Base-by-base conservation (phyloP, 1,140 invertebrate species). In the Drosophila sucinea region DNA sequence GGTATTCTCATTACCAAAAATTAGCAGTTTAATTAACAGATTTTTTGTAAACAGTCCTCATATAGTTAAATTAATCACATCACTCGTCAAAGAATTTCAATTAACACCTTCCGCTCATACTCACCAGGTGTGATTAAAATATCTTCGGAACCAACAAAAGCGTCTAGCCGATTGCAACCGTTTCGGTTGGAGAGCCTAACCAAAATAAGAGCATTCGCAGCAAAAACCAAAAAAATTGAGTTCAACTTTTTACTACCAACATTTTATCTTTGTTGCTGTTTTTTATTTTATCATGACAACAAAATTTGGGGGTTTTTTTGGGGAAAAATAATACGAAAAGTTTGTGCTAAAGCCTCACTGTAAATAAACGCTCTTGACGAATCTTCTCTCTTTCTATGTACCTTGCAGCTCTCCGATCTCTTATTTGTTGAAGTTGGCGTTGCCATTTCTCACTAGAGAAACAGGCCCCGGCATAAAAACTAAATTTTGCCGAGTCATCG, bases 401-500 rank as follows among this genome's bases (percentile, higher is more conserved):
- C 61, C 51, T 67, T 38, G 7, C 61, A 23, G 68, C 70, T 29
- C 67, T 25, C 60, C 27, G 23, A 27, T 51, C 44, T 8, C 44
- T 51, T 23, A 10, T 8, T 23, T 27, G 23, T 10, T 51, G 44
- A 27, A 51, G 44, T 51, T 51, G 44, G 44, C 7, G 23, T 51
- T 51, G 44, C 44, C 44, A 51, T 27, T 25, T 7, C 38, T 51
- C 51, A 71, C 55, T 68, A 32, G 41, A 57, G 40, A 69, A 77
- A 77, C 57, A 77, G 75, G 73, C 74, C 67, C 73, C 67, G 79
- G 55, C 74, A 64, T 77, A 68, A 57, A 69, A 66, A 66, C 60
- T 33, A 41, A 67, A 86, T 85, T 87, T 30, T 83, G 83, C 73
- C 67, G n/a, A 38, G 84, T 87, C 83, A 87, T 83, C 83, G 80